Percentiles rank a stretch among this genome's conserved stretches.
phyloP scores from a whole-genome alignment of 2,888 invertebrate genomes.

The Stenichneumon culpator region DNA sequence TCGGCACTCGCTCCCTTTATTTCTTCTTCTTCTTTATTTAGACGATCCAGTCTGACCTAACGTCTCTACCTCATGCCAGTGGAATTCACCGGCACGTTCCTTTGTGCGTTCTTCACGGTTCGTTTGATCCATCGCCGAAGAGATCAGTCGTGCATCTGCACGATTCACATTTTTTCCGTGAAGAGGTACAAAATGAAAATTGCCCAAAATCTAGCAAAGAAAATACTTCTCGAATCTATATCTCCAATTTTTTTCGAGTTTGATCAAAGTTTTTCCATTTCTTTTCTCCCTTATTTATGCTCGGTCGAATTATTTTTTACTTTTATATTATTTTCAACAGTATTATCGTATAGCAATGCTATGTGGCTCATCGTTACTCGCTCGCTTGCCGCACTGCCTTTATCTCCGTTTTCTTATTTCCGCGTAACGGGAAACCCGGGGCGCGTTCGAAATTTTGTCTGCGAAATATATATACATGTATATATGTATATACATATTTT shows the following conservation, averaged over 20 bases:
- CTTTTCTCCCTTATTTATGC: background rate
- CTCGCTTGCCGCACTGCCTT: constrained; percentile 34
- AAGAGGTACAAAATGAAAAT: background rate
- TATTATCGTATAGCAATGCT: background rate
- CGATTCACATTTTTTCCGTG: constrained; percentile 16
- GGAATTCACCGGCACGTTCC: constrained; percentile 62
- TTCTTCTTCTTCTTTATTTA: constrained; percentile 57
- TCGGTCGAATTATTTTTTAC: background rate
- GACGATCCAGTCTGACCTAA: constrained; percentile 61
- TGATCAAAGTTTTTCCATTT: background rate
- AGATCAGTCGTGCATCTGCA: constrained; percentile 29
- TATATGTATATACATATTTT: constrained; percentile 36
- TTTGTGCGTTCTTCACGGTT: constrained; percentile 64
- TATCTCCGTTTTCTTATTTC: constrained; percentile 37
- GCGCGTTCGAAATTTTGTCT: constrained; percentile 29
- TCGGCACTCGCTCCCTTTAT: constrained; percentile 21
- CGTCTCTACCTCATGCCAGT: constrained; percentile 53
- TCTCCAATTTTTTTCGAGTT: background rate
- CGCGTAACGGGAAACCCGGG: background rate
- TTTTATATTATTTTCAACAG: background rate
- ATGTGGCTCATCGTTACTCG: constrained; percentile 18
- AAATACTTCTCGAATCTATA: background rate
- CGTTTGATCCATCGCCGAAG: constrained; percentile 59
- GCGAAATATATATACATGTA: constrained; percentile 20
- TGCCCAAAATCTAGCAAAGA: constrained; percentile 9